Evolutionary conservation across 2,797 vertebrate species (phyloP), one percentile per base, ranked within the genome.

Genomic region (Sebastes diploproa): DNA sequence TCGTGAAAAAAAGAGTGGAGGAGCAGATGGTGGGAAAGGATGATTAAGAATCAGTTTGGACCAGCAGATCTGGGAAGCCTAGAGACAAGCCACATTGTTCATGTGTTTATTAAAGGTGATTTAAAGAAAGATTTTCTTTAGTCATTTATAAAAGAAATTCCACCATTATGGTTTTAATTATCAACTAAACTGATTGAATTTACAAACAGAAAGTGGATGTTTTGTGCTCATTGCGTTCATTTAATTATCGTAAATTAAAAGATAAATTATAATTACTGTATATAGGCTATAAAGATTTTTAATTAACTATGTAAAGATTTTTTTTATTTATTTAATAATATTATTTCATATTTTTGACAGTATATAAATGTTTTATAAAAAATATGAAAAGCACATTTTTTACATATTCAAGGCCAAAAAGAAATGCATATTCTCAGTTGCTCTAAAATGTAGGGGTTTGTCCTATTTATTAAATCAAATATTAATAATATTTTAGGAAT

Each of bases 1-100:
- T 91, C 50, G 18, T 79, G 81, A 85, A 58, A 46, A 32, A 32
- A 70, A 59, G 77, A 78, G 50, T 23, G 62, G 52, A 68, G 72
- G 67, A 90, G 86, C 91, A 92, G 85, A 92, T 93, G 90, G 88
- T 82, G 82, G 70, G 54, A 86, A 74, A 55, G 75, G 77, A 82
- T 86, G 80, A 87, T 89, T 85, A 86, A 84, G 76, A 86, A 77
- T 78, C 66, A 66, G 80, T 60, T 78, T 58, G 34, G n/a, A 64
- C 29, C 3, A 58, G 61, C 74, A 72, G 76, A 36, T 61, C 27
- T 56, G 29, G 23, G 75, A 70, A 38, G 77, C 67, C 69, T 52
- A 30, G 14, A 72, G 58, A 70, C 72, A 56, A 64, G 59, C 56
- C 72, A 58, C 46, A 68, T 25, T 10, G 0, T 34, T 56, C 11